Conservation (phyloP, 37 sponge, comb jelly and placozoan species). For the Hormiphora californensis region DNA sequence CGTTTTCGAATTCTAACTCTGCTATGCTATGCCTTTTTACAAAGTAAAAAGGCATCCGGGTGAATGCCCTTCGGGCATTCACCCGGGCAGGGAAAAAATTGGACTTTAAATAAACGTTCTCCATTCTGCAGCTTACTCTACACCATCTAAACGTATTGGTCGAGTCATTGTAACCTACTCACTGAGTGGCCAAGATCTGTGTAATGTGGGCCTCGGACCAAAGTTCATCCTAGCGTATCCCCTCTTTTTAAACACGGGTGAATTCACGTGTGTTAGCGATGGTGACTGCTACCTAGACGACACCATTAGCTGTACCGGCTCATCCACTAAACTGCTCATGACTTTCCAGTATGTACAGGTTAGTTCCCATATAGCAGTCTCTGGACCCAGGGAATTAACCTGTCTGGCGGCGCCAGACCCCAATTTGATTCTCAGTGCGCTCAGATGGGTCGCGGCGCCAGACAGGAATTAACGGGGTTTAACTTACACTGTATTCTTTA, state of each 20-base stretch:
- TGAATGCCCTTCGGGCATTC: too few relatives aligned
- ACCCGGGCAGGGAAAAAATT: too few relatives aligned
- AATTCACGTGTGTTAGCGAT: not conserved
- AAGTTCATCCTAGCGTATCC: conserved; percentile 41
- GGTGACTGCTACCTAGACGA: not conserved
- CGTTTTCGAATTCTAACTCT: too few relatives aligned
- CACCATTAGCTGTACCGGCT: not conserved
- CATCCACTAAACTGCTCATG: not conserved
- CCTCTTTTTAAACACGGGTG: not conserved
- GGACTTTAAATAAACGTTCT: too few relatives aligned
- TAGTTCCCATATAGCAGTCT: not conserved
- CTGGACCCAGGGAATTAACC: not conserved
- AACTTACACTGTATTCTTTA: not conserved
- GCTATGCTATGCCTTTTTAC: too few relatives aligned
- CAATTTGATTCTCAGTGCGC: not conserved
- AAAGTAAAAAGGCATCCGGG: too few relatives aligned
- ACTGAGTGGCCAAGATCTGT: conserved; percentile 21
- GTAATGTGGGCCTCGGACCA: conserved; percentile 18
- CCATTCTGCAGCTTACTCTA: too few relatives aligned
- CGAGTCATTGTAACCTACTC: conserved; percentile 31
- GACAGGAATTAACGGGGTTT: not conserved
- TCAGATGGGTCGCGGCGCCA: not conserved
- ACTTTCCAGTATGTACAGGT: conserved; percentile 28
- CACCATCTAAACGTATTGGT: conserved; percentile 1
- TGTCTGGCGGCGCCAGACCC: not conserved